Evolutionary conservation across 2,888 invertebrate genomes (phyloP), one percentile per base, ranked within the genome.

Genomic region (Mechanitis mazaeus): DNA sequence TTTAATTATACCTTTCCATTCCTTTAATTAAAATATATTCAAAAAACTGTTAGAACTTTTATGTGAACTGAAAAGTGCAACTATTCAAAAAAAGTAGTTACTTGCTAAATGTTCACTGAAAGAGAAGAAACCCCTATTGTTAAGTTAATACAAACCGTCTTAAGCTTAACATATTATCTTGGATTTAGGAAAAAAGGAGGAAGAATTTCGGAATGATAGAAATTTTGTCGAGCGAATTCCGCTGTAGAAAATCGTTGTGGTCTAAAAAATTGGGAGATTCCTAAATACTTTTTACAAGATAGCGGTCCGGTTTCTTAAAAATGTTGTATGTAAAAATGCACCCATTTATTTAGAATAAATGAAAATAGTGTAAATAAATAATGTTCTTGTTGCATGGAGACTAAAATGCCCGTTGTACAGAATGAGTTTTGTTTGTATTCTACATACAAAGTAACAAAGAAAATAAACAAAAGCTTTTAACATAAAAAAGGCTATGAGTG

Each of bases 391-490:
- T 50, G 50, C 31, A 50, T 50, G 31, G 5, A 6, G 28, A 50
- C 50, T 50, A 50, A 31, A 50, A 31, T 7, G 31, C 50, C 3
- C 31, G 50, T 61, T 58, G 54, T 38, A 61, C 53, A 54, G 53
- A 55, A 58, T 61, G 5, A 9, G 5, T 50, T 64, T 50, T 60
- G 55, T 59, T 59, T 59, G 58, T 54, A 38, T 54, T 57, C 38
- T 61, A 54, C n/a, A 60, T 61, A 59, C 64, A 61, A 64, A 66
- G 64, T 59, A 64, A 66, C 64, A 66, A 66, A 58, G 64, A 56
- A 54, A 54, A 54, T 55, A 64, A 45, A 64, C 61, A 64, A 64
- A 66, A 66, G 66, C 61, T 64, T 55, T 61, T 35, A 45, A 54
- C 57, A 61, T 56, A 53, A 60, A 45, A 63, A 54, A 54, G 42